These are phyloP conservation scores for Araneus ventricosus DNA, from an alignment of 1,140 invertebrate species.

Conservation along the genomic window DNA sequence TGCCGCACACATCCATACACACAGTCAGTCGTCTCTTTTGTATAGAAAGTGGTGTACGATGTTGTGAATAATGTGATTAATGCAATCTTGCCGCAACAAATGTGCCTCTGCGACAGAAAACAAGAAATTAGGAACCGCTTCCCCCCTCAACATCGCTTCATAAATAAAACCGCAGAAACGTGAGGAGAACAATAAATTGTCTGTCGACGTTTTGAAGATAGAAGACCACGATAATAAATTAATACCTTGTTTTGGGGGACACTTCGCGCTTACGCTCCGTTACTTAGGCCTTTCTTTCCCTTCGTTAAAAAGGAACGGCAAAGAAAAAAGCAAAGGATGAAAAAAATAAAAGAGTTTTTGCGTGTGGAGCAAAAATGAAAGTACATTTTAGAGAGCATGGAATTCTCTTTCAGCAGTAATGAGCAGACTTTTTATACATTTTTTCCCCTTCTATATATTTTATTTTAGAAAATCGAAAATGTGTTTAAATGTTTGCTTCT, in stretches of 20 bases:
- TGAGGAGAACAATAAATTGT: conserved; percentile 74
- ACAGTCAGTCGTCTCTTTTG: conserved; percentile 57
- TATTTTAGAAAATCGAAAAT: conserved; percentile 69
- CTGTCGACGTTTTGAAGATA: conserved; percentile 73
- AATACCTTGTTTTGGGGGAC: conserved; percentile 75
- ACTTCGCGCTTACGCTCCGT: conserved; percentile 72
- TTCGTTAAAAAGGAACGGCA: not conserved
- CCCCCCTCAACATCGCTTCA: conserved; percentile 41
- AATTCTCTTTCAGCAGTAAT: conserved; percentile 67
- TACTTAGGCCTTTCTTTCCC: conserved; percentile 68
- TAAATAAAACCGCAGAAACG: conserved; percentile 75
- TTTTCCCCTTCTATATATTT: not conserved
- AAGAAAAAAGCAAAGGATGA: conserved; percentile 38
- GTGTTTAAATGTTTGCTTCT: conserved; percentile 55
- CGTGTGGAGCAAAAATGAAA: conserved; percentile 72
- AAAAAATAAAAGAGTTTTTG: conserved; percentile 53
- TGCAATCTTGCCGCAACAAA: conserved; percentile 74
- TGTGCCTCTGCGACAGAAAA: conserved; percentile 71
- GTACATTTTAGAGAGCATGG: conserved; percentile 48
- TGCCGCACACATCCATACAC: not conserved
- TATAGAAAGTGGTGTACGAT: conserved; percentile 72
- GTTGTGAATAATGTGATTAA: conserved; percentile 76
- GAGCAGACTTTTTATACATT: conserved; percentile 27
- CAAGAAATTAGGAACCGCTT: conserved; percentile 73
- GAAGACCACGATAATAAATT: conserved; percentile 75